Percentiles rank a stretch among this genome's conserved stretches.
Evolutionary conservation across 2,888 invertebrate genomes (phyloP).

Genomic region (Dicyrtoma fusca): DNA sequence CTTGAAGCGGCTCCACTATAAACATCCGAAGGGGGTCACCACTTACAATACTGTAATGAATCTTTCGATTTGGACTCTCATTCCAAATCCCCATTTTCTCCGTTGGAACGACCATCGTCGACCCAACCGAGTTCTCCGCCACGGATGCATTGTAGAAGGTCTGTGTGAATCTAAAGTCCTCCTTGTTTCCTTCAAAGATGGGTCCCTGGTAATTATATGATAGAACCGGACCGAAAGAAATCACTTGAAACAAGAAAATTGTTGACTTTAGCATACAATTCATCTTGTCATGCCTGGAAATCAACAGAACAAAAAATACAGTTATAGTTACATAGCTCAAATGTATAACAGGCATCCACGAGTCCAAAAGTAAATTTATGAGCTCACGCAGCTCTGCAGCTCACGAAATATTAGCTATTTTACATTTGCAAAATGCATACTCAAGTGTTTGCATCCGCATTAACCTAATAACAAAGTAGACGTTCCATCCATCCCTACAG

Average conservation of each 20-base stretch:
- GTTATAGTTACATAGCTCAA: too few species aligned
- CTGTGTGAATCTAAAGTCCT: constrained; percentile 72
- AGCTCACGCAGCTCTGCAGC: too few species aligned
- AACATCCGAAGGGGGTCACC: constrained; percentile 90
- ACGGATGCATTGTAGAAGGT: constrained; percentile 83
- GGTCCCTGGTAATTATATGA: constrained; percentile 16
- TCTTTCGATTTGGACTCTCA: constrained; percentile 63
- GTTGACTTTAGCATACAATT: constrained; percentile 33
- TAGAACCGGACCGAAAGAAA: constrained; percentile 37
- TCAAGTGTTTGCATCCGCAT: too few species aligned
- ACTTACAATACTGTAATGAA: constrained; percentile 83
- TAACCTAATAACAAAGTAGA: too few species aligned
- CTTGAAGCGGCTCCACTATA: constrained; percentile 83
- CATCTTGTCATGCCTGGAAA: constrained; percentile 48
- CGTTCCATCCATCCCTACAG: too few species aligned
- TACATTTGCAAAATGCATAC: too few species aligned
- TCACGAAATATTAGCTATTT: too few species aligned
- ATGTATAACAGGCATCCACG: too few species aligned
- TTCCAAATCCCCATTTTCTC: constrained; percentile 78
- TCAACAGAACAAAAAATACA: too few species aligned
- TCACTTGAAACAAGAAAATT: constrained; percentile 36
- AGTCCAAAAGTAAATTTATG: too few species aligned
- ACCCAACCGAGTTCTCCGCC: constrained; percentile 88
- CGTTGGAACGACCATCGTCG: constrained; percentile 76
- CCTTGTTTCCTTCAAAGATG: background rate